A percentile compares a stretch with the other conserved stretches of the same genome.
Conservation (phyloP, 37 sponge, comb jelly and placozoan species). For the Tethya wilhelma region DNA sequence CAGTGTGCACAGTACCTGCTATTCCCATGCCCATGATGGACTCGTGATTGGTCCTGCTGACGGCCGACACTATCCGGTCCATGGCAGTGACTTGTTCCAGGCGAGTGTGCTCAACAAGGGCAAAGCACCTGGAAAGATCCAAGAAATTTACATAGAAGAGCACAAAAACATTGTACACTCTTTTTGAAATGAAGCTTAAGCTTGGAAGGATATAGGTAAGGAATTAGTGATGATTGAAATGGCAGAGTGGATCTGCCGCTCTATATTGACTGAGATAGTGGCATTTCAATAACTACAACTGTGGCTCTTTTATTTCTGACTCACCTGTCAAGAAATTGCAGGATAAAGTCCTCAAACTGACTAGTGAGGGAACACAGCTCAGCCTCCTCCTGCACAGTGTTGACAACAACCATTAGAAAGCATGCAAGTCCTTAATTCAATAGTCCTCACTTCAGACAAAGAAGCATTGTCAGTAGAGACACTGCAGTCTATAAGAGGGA, state of each 20-base stretch:
- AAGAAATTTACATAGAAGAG: too few species aligned
- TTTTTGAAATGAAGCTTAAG: too few species aligned
- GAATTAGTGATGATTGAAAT: too few species aligned
- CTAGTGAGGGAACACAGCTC: slow-evolving; percentile 73
- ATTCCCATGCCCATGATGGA: slow-evolving; percentile 65
- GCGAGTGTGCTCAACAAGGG: slow-evolving; percentile 62
- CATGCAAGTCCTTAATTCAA: too few species aligned
- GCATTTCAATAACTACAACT: too few species aligned
- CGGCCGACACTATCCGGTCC: slow-evolving; percentile 28
- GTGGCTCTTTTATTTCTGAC: too few species aligned
- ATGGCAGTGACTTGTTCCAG: slow-evolving; percentile 49
- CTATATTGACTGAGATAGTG: too few species aligned
- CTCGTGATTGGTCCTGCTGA: slow-evolving; percentile 46
- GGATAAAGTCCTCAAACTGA: slow-evolving; percentile 87
- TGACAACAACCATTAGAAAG: too few species aligned
- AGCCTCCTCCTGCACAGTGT: slow-evolving; percentile 73
- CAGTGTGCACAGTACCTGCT: slow-evolving; percentile 23
- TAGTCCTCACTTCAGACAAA: too few species aligned
- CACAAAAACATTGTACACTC: too few species aligned
- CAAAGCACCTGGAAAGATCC: slow-evolving; percentile 84
- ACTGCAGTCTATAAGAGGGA: slow-evolving; percentile 89
- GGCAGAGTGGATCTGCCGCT: too few species aligned
- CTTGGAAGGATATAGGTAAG: too few species aligned
- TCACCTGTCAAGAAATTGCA: slow-evolving; percentile 80
- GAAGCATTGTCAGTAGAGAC: slow-evolving; percentile 14